phyloP scores from a whole-genome alignment of 2,888 invertebrate genomes.

The Abrostola tripartita region DNA sequence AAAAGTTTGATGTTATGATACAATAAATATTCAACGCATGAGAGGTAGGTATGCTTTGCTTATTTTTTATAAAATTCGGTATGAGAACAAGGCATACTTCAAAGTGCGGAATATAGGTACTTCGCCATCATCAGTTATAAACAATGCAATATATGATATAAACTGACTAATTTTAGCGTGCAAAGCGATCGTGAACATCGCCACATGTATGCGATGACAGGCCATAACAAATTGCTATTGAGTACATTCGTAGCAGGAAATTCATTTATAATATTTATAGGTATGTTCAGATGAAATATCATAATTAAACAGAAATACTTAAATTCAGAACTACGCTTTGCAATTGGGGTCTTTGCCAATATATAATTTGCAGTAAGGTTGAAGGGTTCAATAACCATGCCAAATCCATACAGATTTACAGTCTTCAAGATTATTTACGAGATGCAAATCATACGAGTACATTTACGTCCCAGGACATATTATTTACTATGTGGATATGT shows the following conservation, averaged over 20 bases:
- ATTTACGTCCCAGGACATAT: no score
- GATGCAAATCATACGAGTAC: no score
- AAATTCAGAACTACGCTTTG: conserved; percentile 17
- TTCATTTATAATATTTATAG: conserved; percentile 37
- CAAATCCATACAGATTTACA: not conserved
- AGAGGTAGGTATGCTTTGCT: conserved; percentile 11
- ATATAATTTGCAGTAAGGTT: not conserved
- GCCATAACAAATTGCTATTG: conserved; percentile 30
- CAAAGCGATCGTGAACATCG: conserved; percentile 36
- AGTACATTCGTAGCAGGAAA: conserved; percentile 31
- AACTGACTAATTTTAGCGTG: conserved; percentile 64
- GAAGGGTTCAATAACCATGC: conserved; percentile 1
- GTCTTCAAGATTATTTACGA: not conserved
- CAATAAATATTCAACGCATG: conserved; percentile 36
- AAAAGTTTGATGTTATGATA: conserved; percentile 26
- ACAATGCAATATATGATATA: conserved; percentile 69
- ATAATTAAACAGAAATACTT: conserved; percentile 19
- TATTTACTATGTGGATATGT: no score
- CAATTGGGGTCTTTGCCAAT: conserved; percentile 21
- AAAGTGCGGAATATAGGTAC: conserved; percentile 52
- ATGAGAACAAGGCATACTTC: conserved; percentile 39
- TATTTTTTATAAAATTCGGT: conserved; percentile 40
- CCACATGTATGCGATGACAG: conserved; percentile 37
- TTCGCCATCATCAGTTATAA: conserved; percentile 56
- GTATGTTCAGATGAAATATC: conserved; percentile 11